Evolutionary conservation across 2,888 invertebrate species (phyloP).

Genomic region (Camptogramma bilineatum): DNA sequence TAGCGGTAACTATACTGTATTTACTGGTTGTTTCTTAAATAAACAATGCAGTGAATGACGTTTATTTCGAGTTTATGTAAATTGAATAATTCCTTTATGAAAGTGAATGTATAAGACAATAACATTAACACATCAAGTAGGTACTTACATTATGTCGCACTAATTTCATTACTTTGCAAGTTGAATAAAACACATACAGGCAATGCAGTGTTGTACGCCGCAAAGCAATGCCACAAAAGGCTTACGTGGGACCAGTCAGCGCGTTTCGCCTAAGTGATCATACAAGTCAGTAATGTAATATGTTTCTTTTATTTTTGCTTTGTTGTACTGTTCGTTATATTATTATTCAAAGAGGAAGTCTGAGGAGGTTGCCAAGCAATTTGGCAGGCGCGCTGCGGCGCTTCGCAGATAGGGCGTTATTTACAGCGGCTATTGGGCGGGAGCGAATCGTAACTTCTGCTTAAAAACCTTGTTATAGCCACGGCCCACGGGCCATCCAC

Average conservation of each 20-base stretch:
- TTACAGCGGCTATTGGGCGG: constrained; percentile 74
- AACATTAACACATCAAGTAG: too few species aligned
- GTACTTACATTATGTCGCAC: background rate
- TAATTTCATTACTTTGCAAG: background rate
- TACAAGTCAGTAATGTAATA: constrained; percentile 52
- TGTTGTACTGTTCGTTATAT: constrained; percentile 75
- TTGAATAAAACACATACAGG: background rate
- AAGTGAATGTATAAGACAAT: too few species aligned
- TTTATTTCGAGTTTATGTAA: too few species aligned
- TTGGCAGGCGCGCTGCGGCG: constrained; percentile 75
- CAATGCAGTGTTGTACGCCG: background rate
- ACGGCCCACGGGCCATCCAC: constrained; percentile 51
- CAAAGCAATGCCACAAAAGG: background rate
- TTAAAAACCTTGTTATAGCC: constrained; percentile 76
- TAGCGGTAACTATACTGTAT: background rate
- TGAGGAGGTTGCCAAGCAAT: constrained; percentile 81
- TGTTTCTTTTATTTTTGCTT: constrained; percentile 67
- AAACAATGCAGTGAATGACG: background rate
- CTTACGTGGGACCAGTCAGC: constrained; percentile 5
- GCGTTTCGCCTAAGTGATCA: constrained; percentile 27
- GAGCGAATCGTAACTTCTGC: constrained; percentile 74
- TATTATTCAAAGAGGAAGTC: constrained; percentile 81
- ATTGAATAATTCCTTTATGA: too few species aligned
- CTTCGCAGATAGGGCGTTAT: constrained; percentile 76
- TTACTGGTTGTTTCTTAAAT: constrained; percentile 6